phyloP scores from a whole-genome alignment of 1,140 invertebrate species.

The Metaphire vulgaris region DNA sequence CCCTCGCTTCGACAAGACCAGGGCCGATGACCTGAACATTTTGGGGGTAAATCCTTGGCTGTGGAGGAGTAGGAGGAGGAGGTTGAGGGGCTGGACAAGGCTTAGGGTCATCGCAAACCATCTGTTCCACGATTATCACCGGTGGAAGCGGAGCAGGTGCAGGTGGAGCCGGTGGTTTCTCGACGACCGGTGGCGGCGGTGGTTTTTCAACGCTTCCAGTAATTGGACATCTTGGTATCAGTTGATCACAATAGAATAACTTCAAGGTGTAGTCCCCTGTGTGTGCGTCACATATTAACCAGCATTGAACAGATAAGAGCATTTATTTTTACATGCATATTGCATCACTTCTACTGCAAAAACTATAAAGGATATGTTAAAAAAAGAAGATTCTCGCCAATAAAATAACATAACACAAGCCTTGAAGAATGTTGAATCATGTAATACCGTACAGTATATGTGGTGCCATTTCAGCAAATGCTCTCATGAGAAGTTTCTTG shows the following conservation, averaged over 20 bases:
- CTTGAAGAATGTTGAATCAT: too few relatives aligned
- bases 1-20: conserved; percentile 77
- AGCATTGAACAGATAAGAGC: too few relatives aligned
- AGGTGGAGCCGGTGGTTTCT: neutral
- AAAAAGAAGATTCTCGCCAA: too few relatives aligned
- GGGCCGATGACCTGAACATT: conserved; percentile 66
- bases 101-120: neutral
- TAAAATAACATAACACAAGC: too few relatives aligned
- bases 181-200: neutral
- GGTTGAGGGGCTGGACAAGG: neutral
- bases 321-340: too few relatives aligned
- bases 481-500: too few relatives aligned
- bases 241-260: conserved; percentile 13
- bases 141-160: neutral
- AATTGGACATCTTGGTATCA: neutral
- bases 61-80: neutral
- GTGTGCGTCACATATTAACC: too few relatives aligned
- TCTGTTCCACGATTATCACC: neutral
- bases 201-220: neutral
- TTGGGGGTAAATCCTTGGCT: conserved; percentile 34
- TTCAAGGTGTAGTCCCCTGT: conserved; percentile 17
- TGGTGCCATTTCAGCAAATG: too few relatives aligned
- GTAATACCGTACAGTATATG: too few relatives aligned
- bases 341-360: too few relatives aligned
- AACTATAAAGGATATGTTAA: too few relatives aligned